Percentiles rank a stretch among this genome's conserved stretches.
phyloP scores from a whole-genome alignment of 2,888 invertebrate genomes.

The Macrophya alboannulata region DNA sequence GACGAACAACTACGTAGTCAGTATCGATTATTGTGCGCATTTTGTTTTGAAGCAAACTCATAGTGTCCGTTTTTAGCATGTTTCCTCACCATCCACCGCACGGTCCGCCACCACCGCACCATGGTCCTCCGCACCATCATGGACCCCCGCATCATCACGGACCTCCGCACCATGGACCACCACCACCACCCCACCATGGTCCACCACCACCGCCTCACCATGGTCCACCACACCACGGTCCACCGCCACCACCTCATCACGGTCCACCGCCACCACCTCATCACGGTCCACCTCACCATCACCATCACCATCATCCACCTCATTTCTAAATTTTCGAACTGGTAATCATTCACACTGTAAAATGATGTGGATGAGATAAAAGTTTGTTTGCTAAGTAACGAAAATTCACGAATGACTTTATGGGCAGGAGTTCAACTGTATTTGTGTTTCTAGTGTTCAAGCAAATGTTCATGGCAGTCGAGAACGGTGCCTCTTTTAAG shows the following conservation, averaged over 20 bases:
- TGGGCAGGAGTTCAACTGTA: constrained; percentile 2
- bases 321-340: constrained; percentile 27
- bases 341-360: constrained; percentile 6
- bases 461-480: constrained; percentile 37
- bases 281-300: constrained; percentile 36
- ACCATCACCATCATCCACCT: constrained; percentile 35
- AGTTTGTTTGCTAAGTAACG: not conserved
- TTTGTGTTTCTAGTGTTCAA: constrained; percentile 43
- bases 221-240: constrained; percentile 24
- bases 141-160: constrained; percentile 47
- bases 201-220: constrained; percentile 43
- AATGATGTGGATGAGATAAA: not conserved
- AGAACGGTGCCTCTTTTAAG: constrained; percentile 28
- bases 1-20: not conserved
- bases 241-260: constrained; percentile 22
- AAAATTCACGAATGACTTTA: not conserved
- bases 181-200: constrained; percentile 35
- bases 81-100: constrained; percentile 46
- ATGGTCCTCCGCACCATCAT: constrained; percentile 24
- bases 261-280: constrained; percentile 47
- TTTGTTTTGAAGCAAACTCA: not conserved
- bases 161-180: constrained; percentile 30
- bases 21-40: not conserved
- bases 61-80: constrained; percentile 10
- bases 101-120: constrained; percentile 46